Evolutionary conservation across 2,113 vertebrate species (phyloP), one percentile per base, ranked within the genome.

Genomic region (Eupsittula cactorum): DNA sequence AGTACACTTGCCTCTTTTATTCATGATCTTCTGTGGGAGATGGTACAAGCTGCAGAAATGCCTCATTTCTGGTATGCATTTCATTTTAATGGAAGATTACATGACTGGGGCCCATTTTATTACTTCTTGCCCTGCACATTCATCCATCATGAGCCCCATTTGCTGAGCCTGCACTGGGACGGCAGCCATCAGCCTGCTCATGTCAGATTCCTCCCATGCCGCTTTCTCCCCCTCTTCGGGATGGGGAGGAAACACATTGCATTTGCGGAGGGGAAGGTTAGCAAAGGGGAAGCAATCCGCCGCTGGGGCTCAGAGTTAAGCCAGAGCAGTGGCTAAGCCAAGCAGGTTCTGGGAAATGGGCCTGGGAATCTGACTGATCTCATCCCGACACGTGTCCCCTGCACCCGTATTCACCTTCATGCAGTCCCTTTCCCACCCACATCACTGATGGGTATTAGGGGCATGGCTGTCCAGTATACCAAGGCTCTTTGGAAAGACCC

Each of bases 71-170:
- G 96, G 97, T 97, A 97, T 97, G 97, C 97, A 97, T 97, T 98
- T 98, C 97, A 97, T 97, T 97, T 97, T 97, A 97, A 97, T 97
- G 97, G 97, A 98, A 97, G 97, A 97, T 96, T 96, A 97, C 97
- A 97, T 97, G 98, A 97, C 96, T 96, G 96, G 95, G 97, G 96
- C 95, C 97, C 94, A 96, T 97, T 98, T 98, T 98, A 97, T 98
- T 97, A 97, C 97, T 97, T 97, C 90, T 95, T 97, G 96, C 97
- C 94, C 90, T 97, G 97, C 76, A 93, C 96, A 89, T 93, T 97
- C 95, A 96, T 97, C 97, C 97, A 97, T 98, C 97, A 97, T 74
- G 95, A 76, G 93, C 96, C 96, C 97, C 97, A 95, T 97, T 97
- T 95, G 92, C 97, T 93, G 95, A 92, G 93, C 79, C 93, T 95